phyloP scores from a whole-genome alignment of 2,888 invertebrate species.

The Bembecia ichneumoniformis region DNA sequence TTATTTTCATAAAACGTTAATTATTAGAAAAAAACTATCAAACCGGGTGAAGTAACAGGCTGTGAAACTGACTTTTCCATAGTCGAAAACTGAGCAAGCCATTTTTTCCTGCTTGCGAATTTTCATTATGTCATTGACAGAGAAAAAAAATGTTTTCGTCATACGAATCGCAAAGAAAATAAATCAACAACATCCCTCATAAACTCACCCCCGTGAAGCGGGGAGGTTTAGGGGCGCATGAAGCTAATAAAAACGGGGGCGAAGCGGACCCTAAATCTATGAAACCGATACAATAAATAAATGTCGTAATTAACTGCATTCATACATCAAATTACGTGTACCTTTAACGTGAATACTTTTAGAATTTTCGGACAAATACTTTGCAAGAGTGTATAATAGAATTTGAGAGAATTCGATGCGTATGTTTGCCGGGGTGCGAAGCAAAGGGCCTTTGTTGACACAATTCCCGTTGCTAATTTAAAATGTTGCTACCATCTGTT shows the following conservation, averaged over 20 bases:
- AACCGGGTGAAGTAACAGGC: too few relatives aligned
- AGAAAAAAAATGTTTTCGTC: conserved; percentile 6
- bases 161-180: conserved; percentile 19
- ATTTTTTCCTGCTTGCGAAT: not conserved
- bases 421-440: too few relatives aligned
- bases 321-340: conserved; percentile 58
- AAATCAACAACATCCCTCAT: conserved; percentile 40
- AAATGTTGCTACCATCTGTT: too few relatives aligned
- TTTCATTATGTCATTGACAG: conserved; percentile 16
- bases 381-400: too few relatives aligned
- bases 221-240: conserved; percentile 1
- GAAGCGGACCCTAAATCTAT: conserved; percentile 22
- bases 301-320: conserved; percentile 62
- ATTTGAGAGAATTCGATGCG: too few relatives aligned
- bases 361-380: conserved; percentile 1
- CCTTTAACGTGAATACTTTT: not conserved
- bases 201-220: conserved; percentile 34
- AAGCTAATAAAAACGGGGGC: conserved; percentile 35
- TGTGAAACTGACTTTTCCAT: too few relatives aligned
- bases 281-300: conserved; percentile 67
- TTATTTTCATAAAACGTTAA: too few relatives aligned
- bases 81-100: too few relatives aligned
- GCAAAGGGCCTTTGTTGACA: too few relatives aligned
- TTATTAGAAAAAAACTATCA: too few relatives aligned
- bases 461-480: too few relatives aligned